A percentile compares a stretch with the other conserved stretches of the same genome.
Conservation (phyloP, 2,888 invertebrate species). For the Maniola hyperantus region DNA sequence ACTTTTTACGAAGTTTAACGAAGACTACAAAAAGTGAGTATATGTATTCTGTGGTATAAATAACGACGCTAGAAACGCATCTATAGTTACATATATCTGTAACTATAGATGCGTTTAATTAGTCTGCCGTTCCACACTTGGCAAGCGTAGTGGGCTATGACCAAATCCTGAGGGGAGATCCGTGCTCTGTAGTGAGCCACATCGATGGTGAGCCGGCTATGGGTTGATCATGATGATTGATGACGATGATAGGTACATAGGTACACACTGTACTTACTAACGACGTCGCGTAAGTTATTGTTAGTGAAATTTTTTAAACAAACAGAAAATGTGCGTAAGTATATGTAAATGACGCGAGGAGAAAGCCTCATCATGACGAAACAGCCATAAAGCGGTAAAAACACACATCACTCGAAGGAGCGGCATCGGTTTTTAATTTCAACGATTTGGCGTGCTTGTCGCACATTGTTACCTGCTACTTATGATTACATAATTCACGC, state of each 20-base stretch:
- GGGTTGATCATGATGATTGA: too few relatives aligned
- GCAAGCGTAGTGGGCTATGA: too few relatives aligned
- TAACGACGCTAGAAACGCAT: background rate
- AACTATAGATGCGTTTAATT: too few relatives aligned
- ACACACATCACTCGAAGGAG: slow-evolving; percentile 55
- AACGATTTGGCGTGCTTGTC: slow-evolving; percentile 42
- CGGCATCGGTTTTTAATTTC: slow-evolving; percentile 46
- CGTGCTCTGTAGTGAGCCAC: too few relatives aligned
- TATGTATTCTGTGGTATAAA: too few relatives aligned
- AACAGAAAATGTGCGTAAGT: slow-evolving; percentile 67
- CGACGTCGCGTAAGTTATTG: slow-evolving; percentile 37
- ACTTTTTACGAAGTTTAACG: too few relatives aligned
- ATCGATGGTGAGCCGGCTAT: too few relatives aligned
- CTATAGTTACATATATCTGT: too few relatives aligned
- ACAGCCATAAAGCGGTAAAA: slow-evolving; percentile 64
- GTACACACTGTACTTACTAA: slow-evolving; percentile 7
- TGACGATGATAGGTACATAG: too few relatives aligned
- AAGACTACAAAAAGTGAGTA: too few relatives aligned
- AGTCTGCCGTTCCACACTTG: too few relatives aligned
- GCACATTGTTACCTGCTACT: slow-evolving; percentile 34
- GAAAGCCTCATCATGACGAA: slow-evolving; percentile 74
- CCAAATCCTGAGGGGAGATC: too few relatives aligned
- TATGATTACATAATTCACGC: slow-evolving; percentile 35
- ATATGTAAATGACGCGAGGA: slow-evolving; percentile 71
- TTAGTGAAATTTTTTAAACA: slow-evolving; percentile 72